These are phyloP conservation scores for Netelia fuscicornis DNA, from an alignment of 2,888 invertebrate species.

Conservation along the genomic window DNA sequence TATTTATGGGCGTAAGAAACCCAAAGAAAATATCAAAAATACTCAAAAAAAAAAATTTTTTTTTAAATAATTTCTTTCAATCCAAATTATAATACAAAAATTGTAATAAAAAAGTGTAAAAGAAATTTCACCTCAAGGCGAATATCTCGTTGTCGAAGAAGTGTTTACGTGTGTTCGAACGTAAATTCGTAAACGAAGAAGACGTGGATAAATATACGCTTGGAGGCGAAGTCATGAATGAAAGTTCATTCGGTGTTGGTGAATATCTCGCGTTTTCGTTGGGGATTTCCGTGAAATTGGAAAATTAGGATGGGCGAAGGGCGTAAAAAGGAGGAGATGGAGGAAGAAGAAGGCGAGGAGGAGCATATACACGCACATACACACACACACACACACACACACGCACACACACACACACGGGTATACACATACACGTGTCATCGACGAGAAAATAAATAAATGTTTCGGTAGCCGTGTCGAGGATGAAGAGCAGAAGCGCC, in stretches of 20 bases:
- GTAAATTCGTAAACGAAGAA: background rate
- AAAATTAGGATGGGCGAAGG: conserved; percentile 46
- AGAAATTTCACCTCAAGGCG: background rate
- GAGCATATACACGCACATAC: conserved; percentile 7
- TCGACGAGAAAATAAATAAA: conserved; percentile 74
- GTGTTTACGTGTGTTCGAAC: background rate
- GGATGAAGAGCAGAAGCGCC: conserved; percentile 78
- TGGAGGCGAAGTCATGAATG: conserved; percentile 52
- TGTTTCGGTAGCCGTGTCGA: conserved; percentile 76
- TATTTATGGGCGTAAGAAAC: background rate
- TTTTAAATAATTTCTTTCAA: no score
- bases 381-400: conserved; percentile 52
- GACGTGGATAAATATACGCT: conserved; percentile 5
- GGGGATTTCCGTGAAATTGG: conserved; percentile 60
- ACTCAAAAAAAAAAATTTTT: background rate
- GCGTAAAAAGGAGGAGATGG: conserved; percentile 19
- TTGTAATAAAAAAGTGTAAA: background rate
- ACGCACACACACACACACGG: conserved; percentile 64
- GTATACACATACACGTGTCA: conserved; percentile 67
- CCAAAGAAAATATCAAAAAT: no score
- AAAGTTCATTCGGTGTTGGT: conserved; percentile 9
- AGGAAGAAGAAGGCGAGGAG: conserved; percentile 5
- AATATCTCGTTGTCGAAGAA: background rate
- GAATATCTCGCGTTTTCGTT: conserved; percentile 10
- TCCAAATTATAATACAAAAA: background rate